Evolutionary conservation across 2,797 vertebrate genomes (phyloP).

Genomic region (Eulemur coronatus): DNA sequence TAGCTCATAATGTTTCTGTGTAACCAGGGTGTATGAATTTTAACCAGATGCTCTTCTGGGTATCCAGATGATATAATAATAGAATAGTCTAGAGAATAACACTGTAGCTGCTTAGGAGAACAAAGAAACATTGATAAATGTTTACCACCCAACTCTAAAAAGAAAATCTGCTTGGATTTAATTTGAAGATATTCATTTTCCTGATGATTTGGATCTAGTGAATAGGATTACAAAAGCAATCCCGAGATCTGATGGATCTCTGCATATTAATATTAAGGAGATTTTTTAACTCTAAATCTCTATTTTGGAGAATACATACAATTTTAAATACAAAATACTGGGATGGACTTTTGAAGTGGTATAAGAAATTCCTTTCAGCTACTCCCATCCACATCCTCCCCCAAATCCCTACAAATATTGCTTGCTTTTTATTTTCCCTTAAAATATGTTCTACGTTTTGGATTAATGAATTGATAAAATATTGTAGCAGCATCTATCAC

Average conservation of each 20-base stretch:
- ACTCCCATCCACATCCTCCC: background rate
- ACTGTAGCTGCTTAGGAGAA: background rate
- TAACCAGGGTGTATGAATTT: slow-evolving; percentile 5
- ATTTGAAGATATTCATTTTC: slow-evolving; percentile 31
- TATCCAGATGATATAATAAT: slow-evolving; percentile 36
- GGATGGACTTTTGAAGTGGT: background rate
- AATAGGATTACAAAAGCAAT: background rate
- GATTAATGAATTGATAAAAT: background rate
- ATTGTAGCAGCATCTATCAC: background rate
- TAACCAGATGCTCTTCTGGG: slow-evolving; percentile 34
- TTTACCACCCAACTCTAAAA: slow-evolving; percentile 19
- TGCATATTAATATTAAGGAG: background rate
- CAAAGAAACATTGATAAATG: slow-evolving; percentile 8
- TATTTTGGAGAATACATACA: background rate
- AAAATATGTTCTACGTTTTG: background rate
- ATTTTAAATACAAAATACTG: background rate
- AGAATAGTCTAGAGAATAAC: background rate
- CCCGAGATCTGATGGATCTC: background rate
- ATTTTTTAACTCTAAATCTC: background rate
- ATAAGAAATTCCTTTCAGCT: background rate
- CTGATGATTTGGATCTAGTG: slow-evolving; percentile 26
- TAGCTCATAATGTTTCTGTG: slow-evolving; percentile 25
- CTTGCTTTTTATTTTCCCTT: background rate
- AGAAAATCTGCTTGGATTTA: background rate
- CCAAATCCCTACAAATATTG: background rate